phyloP scores from a whole-genome alignment of 2,113 vertebrate species.

The Rhegmatorhina hoffmannsi region DNA sequence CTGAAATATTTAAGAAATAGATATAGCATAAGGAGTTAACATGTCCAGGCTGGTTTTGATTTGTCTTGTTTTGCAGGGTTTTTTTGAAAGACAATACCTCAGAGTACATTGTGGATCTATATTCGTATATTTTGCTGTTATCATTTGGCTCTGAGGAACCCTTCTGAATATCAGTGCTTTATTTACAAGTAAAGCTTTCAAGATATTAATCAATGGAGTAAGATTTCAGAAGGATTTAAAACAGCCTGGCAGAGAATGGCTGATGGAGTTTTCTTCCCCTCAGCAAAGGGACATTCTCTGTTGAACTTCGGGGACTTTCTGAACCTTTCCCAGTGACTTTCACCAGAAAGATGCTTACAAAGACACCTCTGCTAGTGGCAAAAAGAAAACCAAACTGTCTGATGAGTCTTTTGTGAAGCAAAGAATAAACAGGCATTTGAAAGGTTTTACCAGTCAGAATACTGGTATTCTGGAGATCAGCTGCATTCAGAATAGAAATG shows the following conservation, averaged over 20 bases:
- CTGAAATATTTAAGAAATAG: background rate
- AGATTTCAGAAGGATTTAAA: background rate
- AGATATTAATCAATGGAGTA: background rate
- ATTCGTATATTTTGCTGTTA: background rate
- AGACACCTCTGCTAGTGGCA: background rate
- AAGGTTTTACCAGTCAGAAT: background rate
- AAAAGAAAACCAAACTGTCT: background rate
- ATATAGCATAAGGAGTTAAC: background rate
- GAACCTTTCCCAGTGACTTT: background rate
- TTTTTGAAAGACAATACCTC: background rate
- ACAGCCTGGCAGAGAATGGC: background rate
- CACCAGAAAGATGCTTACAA: background rate
- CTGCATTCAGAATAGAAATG: background rate
- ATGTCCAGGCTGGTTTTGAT: background rate
- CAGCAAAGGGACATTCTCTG: background rate
- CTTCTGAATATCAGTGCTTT: background rate
- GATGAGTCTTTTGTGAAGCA: background rate
- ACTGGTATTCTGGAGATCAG: background rate
- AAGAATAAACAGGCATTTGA: background rate
- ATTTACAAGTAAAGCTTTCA: background rate
- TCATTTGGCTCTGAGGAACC: background rate
- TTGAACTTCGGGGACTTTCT: background rate
- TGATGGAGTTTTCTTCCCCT: background rate
- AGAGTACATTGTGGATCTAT: background rate
- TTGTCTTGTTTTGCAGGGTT: background rate